Evolutionary conservation across 2,797 vertebrate genomes (phyloP), one percentile per base, ranked within the genome.

Genomic region (Zenarchopterus dispar): DNA sequence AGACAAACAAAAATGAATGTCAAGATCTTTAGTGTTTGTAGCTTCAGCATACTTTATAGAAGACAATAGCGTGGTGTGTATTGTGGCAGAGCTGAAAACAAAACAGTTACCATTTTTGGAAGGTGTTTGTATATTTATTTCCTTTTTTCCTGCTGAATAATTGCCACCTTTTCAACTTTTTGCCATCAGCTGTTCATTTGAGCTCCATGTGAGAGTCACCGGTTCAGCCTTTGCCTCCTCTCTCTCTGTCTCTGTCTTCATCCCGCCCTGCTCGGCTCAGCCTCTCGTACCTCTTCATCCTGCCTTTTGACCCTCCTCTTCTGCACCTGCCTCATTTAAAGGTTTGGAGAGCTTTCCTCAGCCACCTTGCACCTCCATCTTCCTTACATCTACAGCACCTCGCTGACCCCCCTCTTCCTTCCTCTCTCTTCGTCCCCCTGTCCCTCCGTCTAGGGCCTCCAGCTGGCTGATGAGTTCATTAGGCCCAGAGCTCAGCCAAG

Each of bases 391-490:
- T 50, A 56, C 13, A 39, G 39, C 68, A 45, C 57, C 55, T 62
- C 2, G 17, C 66, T 71, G 56, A 63, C 56, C 61, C 57, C 57
- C 57, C 42, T 28, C 57, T 54, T 24, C 52, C 46, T 41, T 56
- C 16, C 45, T 24, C 63, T 42, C 2, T 22, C 57, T 26, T 50
- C 47, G 50, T 62, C 53, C 76, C 81, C 70, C 71, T 62, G 43
- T 66, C 72, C 68, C 70, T 78, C 67, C 75, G 78, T 84, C 77
- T 73, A 83, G 79, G 80, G 85, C 82, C 88, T 92, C 92, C 92
- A 93, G 91, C 92, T 93, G 92, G 92, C 91, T 92, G 91, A 92
- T 91, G 91, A 90, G 91, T 92, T 93, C 91, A 93, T 93, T 93
- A 92, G 85, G 83, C 88, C 82, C 81, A 87, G 78, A 81, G 73